phyloP scores from a whole-genome alignment of 2,888 invertebrate genomes.

The Schizotus pectinicornis region DNA sequence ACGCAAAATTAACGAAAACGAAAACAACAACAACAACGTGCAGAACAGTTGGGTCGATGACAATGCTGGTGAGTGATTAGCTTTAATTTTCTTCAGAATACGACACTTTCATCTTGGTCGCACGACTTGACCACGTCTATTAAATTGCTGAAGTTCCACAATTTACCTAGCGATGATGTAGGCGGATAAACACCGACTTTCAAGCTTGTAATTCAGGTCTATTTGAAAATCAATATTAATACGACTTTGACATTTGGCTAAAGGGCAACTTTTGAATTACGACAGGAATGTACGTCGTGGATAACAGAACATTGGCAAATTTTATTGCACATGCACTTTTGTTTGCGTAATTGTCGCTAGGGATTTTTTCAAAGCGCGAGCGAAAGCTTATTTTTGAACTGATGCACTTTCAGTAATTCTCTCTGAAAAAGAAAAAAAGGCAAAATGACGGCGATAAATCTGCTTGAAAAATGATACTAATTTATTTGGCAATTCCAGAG shows the following conservation, averaged over 20 bases:
- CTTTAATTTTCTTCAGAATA: too few relatives aligned
- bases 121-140: too few relatives aligned
- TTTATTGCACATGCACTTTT: neutral
- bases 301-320: constrained; percentile 18
- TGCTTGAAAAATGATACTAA: constrained; percentile 55
- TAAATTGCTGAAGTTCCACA: too few relatives aligned
- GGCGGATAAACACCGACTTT: too few relatives aligned
- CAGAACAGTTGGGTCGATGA: too few relatives aligned
- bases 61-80: too few relatives aligned
- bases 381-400: constrained; percentile 36
- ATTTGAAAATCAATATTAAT: constrained; percentile 17
- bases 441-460: constrained; percentile 54
- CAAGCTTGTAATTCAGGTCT: constrained; percentile 1
- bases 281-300: constrained; percentile 16
- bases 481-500: constrained; percentile 54
- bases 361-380: neutral
- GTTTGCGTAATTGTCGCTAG: neutral
- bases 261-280: constrained; percentile 43
- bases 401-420: constrained; percentile 45
- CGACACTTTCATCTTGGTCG: too few relatives aligned
- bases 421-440: constrained; percentile 40
- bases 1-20: too few relatives aligned
- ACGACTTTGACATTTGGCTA: constrained; percentile 43
- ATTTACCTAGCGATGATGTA: too few relatives aligned
- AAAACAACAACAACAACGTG: too few relatives aligned